Conservation (phyloP, 2,888 invertebrate genomes). For the Polia nebulosa region DNA sequence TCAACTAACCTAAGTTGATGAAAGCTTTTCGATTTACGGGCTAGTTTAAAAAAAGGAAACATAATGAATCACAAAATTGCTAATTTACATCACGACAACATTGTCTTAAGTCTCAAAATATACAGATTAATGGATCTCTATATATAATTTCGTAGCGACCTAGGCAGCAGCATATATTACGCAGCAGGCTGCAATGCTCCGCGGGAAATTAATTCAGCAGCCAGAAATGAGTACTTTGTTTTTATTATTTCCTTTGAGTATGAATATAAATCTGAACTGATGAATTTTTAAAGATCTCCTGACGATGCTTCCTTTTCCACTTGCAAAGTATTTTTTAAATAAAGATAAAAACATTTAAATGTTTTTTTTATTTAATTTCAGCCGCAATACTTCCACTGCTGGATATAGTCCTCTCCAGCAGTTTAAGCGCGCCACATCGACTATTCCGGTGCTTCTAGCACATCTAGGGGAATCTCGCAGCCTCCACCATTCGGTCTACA, state of each 20-base stretch:
- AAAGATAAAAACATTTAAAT: not conserved
- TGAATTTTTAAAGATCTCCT: conserved; percentile 9
- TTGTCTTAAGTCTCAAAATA: not conserved
- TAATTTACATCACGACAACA: not conserved
- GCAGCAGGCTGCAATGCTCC: no score
- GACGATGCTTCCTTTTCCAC: not conserved
- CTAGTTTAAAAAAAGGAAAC: not conserved
- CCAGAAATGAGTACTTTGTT: conserved; percentile 11
- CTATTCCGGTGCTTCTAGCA: no score
- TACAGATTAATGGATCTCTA: not conserved
- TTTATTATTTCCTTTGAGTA: conserved; percentile 26
- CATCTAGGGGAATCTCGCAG: no score
- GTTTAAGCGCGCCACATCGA: not conserved
- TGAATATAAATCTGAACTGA: conserved; percentile 11
- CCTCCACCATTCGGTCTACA: no score
- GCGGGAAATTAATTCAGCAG: not conserved
- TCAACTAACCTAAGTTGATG: no score
- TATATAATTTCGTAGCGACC: not conserved
- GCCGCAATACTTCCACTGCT: not conserved
- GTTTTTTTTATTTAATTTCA: not conserved
- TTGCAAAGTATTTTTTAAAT: not conserved
- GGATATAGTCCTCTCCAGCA: not conserved
- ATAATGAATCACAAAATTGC: not conserved
- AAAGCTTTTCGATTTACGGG: no score
- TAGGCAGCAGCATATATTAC: not conserved